These are phyloP conservation scores for Lypha dubia DNA, from an alignment of 2,888 invertebrate species.

Conservation along the genomic window DNA sequence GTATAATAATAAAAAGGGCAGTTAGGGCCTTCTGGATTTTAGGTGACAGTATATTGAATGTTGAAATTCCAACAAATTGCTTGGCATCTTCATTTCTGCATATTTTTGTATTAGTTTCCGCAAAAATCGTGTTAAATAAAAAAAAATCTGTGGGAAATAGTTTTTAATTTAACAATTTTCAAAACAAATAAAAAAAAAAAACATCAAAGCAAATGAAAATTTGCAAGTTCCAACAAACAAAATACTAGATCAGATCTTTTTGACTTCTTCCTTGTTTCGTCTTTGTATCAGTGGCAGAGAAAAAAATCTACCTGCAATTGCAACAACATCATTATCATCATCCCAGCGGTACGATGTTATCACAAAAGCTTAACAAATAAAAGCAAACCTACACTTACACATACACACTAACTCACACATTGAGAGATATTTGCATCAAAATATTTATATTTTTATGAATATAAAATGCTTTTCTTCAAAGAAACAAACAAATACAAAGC, in stretches of 20 bases:
- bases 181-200: too few species aligned
- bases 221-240: constrained; percentile 19
- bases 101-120: constrained; percentile 9
- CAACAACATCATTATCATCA: constrained; percentile 17
- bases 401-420: not conserved
- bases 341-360: constrained; percentile 64
- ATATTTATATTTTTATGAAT: constrained; percentile 55
- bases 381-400: not conserved
- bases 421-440: constrained; percentile 21
- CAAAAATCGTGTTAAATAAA: not conserved
- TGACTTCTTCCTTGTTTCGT: too few species aligned
- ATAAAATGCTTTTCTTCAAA: constrained; percentile 47
- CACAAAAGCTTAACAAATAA: constrained; percentile 47
- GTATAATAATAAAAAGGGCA: too few species aligned
- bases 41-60: too few species aligned
- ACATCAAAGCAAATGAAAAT: constrained; percentile 34
- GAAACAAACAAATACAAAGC: constrained; percentile 41
- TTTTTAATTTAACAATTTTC: not conserved
- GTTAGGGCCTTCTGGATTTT: too few species aligned
- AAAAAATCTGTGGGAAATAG: constrained; percentile 55
- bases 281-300: constrained; percentile 45
- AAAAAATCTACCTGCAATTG: constrained; percentile 19
- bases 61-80: too few species aligned
- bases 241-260: constrained; percentile 47
- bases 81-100: too few species aligned